phyloP scores from a whole-genome alignment of 2,797 vertebrate genomes.

The Darevskia nairensis region DNA sequence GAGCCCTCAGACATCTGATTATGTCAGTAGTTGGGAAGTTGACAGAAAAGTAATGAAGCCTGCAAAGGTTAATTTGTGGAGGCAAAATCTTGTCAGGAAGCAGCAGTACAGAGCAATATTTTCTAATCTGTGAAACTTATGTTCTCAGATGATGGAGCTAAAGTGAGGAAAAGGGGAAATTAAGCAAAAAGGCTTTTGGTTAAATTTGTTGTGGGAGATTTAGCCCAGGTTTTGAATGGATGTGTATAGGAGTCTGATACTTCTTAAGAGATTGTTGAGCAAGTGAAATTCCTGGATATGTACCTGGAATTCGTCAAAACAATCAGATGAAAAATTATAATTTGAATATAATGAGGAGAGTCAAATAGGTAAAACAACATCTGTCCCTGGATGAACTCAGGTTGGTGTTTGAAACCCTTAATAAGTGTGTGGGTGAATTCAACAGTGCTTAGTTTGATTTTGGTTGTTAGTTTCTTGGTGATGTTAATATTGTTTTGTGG shows the following conservation, averaged over 20 bases:
- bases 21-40: slow-evolving; percentile 52
- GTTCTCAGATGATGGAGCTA: slow-evolving; percentile 32
- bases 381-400: neutral
- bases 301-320: neutral
- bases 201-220: slow-evolving; percentile 48
- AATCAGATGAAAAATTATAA: neutral
- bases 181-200: slow-evolving; percentile 45
- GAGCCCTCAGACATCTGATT: slow-evolving; percentile 59
- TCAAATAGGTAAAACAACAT: neutral
- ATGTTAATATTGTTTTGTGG: too few species aligned
- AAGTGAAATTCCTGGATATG: neutral
- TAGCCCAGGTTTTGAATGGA: slow-evolving; percentile 45
- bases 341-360: neutral
- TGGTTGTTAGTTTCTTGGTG: too few species aligned
- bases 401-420: neutral
- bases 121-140: slow-evolving; percentile 56
- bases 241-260: neutral
- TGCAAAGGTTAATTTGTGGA: slow-evolving; percentile 63
- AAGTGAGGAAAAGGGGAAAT: slow-evolving; percentile 43
- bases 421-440: neutral
- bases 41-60: slow-evolving; percentile 57
- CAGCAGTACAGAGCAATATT: slow-evolving; percentile 47
- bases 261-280: neutral
- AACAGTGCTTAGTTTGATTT: too few species aligned
- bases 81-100: slow-evolving; percentile 54